Evolutionary conservation across 64 coral and sea anemone species (phyloP).

Genomic region (Pocillopora verrucosa): DNA sequence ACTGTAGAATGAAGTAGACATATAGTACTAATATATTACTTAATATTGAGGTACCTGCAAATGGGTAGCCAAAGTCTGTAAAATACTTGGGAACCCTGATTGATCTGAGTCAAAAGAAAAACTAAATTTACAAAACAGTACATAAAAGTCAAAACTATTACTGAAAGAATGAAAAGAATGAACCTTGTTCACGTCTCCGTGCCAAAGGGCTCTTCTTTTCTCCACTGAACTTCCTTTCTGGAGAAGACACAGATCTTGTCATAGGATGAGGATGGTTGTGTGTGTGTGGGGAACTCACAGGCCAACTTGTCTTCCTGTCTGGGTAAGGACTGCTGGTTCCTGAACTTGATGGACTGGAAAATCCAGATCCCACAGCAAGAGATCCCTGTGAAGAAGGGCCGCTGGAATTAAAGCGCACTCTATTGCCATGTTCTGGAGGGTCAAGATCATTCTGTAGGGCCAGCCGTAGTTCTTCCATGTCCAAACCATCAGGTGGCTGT

Average conservation of each 20-base stretch:
- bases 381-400: conserved; percentile 21
- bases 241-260: conserved; percentile 37
- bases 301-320: conserved; percentile 35
- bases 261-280: not conserved
- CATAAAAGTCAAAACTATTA: not conserved
- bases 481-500: not conserved
- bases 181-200: conserved; percentile 17
- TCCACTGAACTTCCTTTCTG: conserved; percentile 24
- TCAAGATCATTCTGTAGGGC: conserved; percentile 42
- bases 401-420: conserved; percentile 15
- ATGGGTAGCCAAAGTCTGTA: conserved; percentile 29
- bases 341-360: conserved; percentile 27
- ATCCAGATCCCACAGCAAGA: not conserved
- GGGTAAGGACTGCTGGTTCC: conserved; percentile 13
- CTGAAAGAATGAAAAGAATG: not conserved
- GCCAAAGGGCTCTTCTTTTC: not conserved
- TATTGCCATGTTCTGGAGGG: not conserved
- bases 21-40: not conserved
- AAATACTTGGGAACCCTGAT: not conserved
- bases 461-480: conserved; percentile 17
- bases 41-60: conserved; percentile 13
- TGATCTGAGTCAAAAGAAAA: not conserved
- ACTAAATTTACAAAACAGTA: not conserved
- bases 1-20: too few species aligned
- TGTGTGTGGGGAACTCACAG: not conserved